Base-by-base conservation (phyloP, 1,140 invertebrate genomes). In the Kradibia gibbosae region DNA sequence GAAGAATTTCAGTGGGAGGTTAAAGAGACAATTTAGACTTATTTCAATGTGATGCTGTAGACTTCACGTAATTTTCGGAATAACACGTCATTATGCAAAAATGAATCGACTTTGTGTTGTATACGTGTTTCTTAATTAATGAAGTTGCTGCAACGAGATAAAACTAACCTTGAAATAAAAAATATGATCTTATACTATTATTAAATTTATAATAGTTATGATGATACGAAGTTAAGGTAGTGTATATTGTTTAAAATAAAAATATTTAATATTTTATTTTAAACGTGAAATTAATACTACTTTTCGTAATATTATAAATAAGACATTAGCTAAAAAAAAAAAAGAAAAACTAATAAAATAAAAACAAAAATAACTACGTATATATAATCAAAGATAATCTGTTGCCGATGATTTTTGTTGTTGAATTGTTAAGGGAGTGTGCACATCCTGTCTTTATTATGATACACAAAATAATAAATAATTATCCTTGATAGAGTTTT, bases 41-140 rank as follows among this genome's bases (percentile, higher is more conserved):
- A 77, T 65, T 39, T 77, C 39, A 42, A 74, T 55, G 72, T 39
- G 20, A 74, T 74, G n/a, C 42, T 4, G 34, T 36, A 36, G 55
- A 28, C 11, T 75, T 39, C 48, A 48, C 13, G 5, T 71, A 48
- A 71, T 25, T 71, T 55, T 79, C 15, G 15, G 62, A 7, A 42
- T 31, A 53, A 22, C 28, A 28, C 45, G 28, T 45, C 57, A 57
- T 42, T 45, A 28, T 57, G 25, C 4, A n/a, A n/a, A 20, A 5
- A 34, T 25, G 13, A 71, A 67, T 71, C 48, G 45, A 28, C n/a
- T 76, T 45, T 62, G 45, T 10, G 55, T 22, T 62, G 22, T 28
- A 76, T 22, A 60, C 25, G 34, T 25, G 45, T 73, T 10, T 31
- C 34, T n/a, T 60, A 31, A n/a, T n/a, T n/a, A n/a, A n/a, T n/a